Evolutionary conservation across 1,140 invertebrate genomes (phyloP).

Genomic region (Contarinia nasturtii): DNA sequence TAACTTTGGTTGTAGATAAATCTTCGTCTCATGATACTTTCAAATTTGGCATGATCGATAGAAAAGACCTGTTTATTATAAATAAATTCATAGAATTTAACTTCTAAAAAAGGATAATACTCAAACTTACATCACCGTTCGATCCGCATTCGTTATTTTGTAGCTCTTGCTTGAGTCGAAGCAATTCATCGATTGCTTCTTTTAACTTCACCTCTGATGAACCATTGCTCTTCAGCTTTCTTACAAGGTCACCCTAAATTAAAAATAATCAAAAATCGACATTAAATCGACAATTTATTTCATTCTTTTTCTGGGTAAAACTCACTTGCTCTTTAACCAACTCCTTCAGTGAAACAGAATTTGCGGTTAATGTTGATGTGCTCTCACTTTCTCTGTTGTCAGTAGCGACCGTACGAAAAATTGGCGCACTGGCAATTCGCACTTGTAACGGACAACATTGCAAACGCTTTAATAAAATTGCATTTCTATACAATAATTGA

Average conservation of each 20-base stretch:
- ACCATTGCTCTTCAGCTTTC: conserved; percentile 64
- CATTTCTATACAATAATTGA: too few relatives aligned
- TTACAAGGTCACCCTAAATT: conserved; percentile 82
- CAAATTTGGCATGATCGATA: conserved; percentile 87
- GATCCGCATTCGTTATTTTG: conserved; percentile 87
- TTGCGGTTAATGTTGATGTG: too few relatives aligned
- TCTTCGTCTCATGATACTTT: conserved; percentile 88
- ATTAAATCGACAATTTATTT: conserved; percentile 55
- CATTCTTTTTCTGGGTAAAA: conserved; percentile 34
- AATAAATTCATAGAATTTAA: too few relatives aligned
- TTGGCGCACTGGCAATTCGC: too few relatives aligned
- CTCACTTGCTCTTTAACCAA: neutral
- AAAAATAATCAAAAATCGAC: conserved; percentile 66
- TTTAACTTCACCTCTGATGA: conserved; percentile 84
- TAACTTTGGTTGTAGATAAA: conserved; percentile 99
- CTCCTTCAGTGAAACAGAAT: conserved; percentile 43
- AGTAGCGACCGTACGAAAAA: too few relatives aligned
- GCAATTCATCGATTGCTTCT: conserved; percentile 82
- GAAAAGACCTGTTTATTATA: conserved; percentile 28
- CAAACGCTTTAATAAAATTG: too few relatives aligned
- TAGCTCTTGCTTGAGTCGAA: conserved; percentile 72
- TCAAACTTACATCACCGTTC: conserved; percentile 32
- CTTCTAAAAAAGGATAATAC: too few relatives aligned
- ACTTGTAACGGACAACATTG: too few relatives aligned
- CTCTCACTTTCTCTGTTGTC: too few relatives aligned